These are phyloP conservation scores for Erethizon dorsatum DNA, from an alignment of 2,797 vertebrate species.

Conservation along the genomic window DNA sequence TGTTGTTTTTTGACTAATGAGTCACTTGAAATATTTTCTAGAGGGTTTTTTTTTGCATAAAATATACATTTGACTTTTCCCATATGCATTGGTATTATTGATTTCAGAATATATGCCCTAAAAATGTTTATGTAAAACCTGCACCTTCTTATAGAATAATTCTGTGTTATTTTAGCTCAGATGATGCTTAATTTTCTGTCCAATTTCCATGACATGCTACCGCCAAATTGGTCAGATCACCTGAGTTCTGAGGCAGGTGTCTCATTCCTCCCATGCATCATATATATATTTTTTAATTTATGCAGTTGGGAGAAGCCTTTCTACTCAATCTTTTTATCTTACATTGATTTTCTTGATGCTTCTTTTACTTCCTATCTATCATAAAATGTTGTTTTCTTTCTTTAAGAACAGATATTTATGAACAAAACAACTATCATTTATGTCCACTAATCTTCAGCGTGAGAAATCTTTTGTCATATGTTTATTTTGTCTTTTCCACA, in stretches of 20 bases:
- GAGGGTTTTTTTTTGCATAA: background rate
- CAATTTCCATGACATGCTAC: background rate
- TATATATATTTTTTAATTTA: background rate
- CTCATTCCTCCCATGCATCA: background rate
- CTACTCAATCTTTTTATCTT: background rate
- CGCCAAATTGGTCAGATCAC: background rate
- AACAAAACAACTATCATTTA: background rate
- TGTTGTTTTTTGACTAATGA: background rate
- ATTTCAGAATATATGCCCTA: background rate
- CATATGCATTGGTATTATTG: background rate
- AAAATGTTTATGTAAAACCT: background rate
- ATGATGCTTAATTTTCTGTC: background rate
- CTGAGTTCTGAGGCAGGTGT: background rate
- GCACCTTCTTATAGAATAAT: background rate
- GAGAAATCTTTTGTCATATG: background rate
- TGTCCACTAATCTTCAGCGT: background rate
- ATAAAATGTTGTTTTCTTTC: background rate
- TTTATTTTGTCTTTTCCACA: background rate
- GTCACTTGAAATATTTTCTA: constrained; percentile 17
- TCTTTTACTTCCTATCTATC: background rate
- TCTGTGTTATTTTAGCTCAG: background rate
- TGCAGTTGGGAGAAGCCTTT: background rate
- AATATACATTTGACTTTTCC: background rate
- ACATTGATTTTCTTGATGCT: background rate
- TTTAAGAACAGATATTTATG: background rate